Evolutionary conservation across 2,888 invertebrate genomes (phyloP).

Genomic region (Abrostola tripartita): DNA sequence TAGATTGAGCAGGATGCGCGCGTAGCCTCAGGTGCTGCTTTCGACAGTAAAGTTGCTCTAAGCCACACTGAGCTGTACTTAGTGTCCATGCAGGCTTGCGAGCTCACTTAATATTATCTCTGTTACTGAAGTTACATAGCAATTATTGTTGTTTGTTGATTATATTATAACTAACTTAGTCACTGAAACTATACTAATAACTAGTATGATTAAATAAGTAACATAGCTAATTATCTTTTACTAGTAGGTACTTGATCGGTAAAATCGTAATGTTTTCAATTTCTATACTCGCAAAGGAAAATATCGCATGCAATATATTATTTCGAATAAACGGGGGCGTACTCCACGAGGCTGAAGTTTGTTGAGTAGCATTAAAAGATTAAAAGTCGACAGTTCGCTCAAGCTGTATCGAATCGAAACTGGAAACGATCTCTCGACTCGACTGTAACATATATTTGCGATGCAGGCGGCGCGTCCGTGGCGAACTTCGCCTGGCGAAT

Average conservation of each 20-base stretch:
- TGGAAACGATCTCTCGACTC: conserved; percentile 80
- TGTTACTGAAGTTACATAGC: conserved; percentile 65
- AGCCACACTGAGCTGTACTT: conserved; percentile 80
- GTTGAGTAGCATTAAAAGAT: conserved; percentile 88
- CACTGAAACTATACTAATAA: conserved; percentile 8
- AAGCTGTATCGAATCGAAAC: conserved; percentile 83
- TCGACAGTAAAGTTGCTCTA: conserved; percentile 81
- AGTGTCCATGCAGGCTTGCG: conserved; percentile 72
- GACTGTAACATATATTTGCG: conserved; percentile 84
- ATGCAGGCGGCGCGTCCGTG: conserved; percentile 86
- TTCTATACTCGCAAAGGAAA: conserved; percentile 34
- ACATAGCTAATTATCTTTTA: background rate
- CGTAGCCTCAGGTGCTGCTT: conserved; percentile 79
- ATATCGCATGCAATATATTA: conserved; percentile 56
- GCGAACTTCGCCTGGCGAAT: conserved; percentile 86
- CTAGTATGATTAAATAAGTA: conserved; percentile 15
- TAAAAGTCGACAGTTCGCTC: conserved; percentile 86
- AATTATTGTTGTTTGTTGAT: conserved; percentile 61
- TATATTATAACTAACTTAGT: conserved; percentile 16
- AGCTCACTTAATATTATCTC: conserved; percentile 76
- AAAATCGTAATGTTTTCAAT: conserved; percentile 16
- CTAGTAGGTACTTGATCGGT: conserved; percentile 5
- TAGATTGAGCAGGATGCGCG: conserved; percentile 60
- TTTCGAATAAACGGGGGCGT: conserved; percentile 71
- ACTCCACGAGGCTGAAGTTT: conserved; percentile 74